phyloP scores from a whole-genome alignment of 2,888 invertebrate species.

The Oligia latruncula region DNA sequence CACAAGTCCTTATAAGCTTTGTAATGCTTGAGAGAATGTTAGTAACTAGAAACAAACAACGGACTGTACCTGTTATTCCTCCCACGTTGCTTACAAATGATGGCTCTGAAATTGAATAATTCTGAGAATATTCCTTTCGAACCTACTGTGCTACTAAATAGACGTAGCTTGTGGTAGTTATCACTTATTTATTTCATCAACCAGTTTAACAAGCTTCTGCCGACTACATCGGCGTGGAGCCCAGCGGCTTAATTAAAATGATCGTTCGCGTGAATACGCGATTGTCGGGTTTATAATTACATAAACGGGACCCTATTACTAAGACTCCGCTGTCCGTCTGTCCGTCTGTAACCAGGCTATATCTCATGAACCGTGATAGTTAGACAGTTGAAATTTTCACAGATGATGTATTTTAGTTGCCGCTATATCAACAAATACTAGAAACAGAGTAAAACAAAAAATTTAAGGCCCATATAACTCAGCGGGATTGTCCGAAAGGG shows the following conservation, averaged over 20 bases:
- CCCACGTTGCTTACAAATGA: not conserved
- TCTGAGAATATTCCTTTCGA: not conserved
- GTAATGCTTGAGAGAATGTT: not conserved
- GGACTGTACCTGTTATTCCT: not conserved
- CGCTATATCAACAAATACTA: too few species aligned
- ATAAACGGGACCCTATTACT: too few species aligned
- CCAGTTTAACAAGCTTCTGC: not conserved
- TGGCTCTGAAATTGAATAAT: not conserved
- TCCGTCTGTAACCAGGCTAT: too few species aligned
- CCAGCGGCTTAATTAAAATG: not conserved
- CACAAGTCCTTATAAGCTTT: not conserved
- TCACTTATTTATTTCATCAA: not conserved
- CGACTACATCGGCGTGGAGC: not conserved
- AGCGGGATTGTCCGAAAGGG: too few species aligned
- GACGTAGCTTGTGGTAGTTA: not conserved
- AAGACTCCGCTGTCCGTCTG: too few species aligned
- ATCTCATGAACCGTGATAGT: too few species aligned
- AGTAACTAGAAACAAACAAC: conserved; percentile 6
- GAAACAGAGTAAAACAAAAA: too few species aligned
- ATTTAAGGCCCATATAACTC: too few species aligned
- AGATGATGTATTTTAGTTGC: too few species aligned
- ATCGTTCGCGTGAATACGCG: not conserved
- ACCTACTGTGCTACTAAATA: not conserved
- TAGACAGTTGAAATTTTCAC: too few species aligned
- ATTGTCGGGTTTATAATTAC: not conserved